Base-by-base conservation (phyloP, 2,113 vertebrate genomes). In the Apteryx mantelli region DNA sequence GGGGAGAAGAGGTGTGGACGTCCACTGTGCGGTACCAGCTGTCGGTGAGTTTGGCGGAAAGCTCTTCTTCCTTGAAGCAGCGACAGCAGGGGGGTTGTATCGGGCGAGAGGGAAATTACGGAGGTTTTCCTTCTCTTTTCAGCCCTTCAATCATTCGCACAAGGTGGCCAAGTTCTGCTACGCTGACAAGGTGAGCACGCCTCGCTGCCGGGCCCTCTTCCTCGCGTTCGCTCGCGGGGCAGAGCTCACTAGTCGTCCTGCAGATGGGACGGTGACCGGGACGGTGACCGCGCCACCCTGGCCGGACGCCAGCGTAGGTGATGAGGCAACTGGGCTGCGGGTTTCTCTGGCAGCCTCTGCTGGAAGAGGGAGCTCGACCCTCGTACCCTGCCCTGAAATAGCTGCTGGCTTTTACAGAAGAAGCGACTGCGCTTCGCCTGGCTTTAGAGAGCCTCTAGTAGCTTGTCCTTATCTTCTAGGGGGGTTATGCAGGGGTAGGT, bases 131-230 rank as follows among this genome's bases (percentile, higher is more conserved):
- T 66, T 94, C 89, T 73, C 81, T 52, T 95, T 97, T 14, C 81
- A 99, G 99, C 99, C 99, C 2, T 99, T 99, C 77, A 99, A 99
- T 71, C 99, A 99, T 52, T 98, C 98, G 0, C 99, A 99, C 94
- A 99, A 98, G 86, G 98, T 99, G 90, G 99, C 99, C 84, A 99
- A 99, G 98, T 99, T 99, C 98, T 99, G 99, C 94, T 99, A 99
- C 0, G 99, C 99, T 2, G 98, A 99, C 97, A 98, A 99, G 99
- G 99, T 99, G 94, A 98, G 98, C 28, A 2, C 36, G 1, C 8
- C 86, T 38, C 4, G 1, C 21, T 53, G 22, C 55, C 5, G 7
- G 36, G 50, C 4, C 15, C 20, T 36, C 36, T 22, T 20, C 17
- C n/a, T 38, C 7, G 36, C 36, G 36, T 38, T 38, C 36, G 36